Evolutionary conservation across 2,113 vertebrate species (phyloP).

Genomic region (Pampusana beccarii): DNA sequence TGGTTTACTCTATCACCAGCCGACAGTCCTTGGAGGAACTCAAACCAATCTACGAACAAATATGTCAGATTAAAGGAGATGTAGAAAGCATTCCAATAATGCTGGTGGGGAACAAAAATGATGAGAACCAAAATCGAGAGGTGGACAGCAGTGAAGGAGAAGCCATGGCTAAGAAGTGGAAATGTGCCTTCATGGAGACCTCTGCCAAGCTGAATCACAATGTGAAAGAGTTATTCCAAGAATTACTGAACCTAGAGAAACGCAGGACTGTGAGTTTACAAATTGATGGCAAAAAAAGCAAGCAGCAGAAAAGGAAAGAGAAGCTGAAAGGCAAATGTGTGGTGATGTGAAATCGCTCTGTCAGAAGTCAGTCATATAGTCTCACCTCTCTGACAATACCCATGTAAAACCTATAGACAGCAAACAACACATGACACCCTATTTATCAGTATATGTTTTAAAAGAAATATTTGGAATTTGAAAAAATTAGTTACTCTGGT

Average conservation of each 20-base stretch:
- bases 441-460: conserved; percentile 24
- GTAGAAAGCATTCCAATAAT: conserved; percentile 84
- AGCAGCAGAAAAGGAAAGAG: conserved; percentile 84
- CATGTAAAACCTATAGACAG: not conserved
- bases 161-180: conserved; percentile 81
- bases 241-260: conserved; percentile 83
- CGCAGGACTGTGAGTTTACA: conserved; percentile 85
- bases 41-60: conserved; percentile 83
- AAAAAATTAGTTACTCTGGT: not conserved
- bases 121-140: conserved; percentile 80
- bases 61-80: conserved; percentile 86
- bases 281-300: conserved; percentile 84
- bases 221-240: conserved; percentile 84
- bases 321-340: conserved; percentile 85
- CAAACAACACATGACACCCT: conserved; percentile 23
- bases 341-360: conserved; percentile 73
- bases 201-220: conserved; percentile 85
- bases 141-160: conserved; percentile 80
- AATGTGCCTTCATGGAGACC: conserved; percentile 86
- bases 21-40: conserved; percentile 83
- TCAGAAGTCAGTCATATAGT: not conserved
- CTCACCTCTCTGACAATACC: not conserved
- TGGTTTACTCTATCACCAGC: conserved; percentile 84
- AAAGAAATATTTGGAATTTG: not conserved
- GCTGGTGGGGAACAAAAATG: conserved; percentile 85